Evolutionary conservation across 2,888 invertebrate genomes (phyloP).

Genomic region (Nomada goodeniana): DNA sequence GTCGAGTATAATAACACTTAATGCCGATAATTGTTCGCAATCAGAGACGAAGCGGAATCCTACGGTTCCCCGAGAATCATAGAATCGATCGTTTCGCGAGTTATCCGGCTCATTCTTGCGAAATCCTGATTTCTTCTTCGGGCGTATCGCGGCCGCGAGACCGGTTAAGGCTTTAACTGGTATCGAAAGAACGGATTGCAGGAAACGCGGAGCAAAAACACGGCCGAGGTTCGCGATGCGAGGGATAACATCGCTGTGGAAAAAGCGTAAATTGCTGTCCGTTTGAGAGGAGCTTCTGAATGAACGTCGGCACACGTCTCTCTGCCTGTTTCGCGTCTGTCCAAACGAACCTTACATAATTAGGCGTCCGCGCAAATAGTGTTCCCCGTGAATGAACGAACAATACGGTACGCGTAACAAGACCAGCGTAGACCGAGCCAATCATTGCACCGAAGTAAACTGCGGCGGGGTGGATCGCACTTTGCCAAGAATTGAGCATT

Average conservation of each 20-base stretch:
- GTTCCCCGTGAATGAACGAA: conserved; percentile 16
- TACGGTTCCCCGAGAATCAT: conserved; percentile 28
- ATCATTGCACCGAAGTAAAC: too few relatives aligned
- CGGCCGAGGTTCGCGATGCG: conserved; percentile 22
- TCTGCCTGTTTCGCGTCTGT: conserved; percentile 9
- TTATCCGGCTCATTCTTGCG: conserved; percentile 59
- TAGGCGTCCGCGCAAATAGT: conserved; percentile 2
- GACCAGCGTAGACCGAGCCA: not conserved
- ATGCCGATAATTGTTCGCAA: conserved; percentile 29
- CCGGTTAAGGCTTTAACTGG: conserved; percentile 46
- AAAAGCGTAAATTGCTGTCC: conserved; percentile 28
- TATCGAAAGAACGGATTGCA: conserved; percentile 51
- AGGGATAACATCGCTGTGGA: conserved; percentile 23
- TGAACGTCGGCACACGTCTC: conserved; percentile 35
- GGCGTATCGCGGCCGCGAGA: conserved; percentile 36
- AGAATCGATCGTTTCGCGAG: conserved; percentile 46
- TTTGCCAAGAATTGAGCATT: too few relatives aligned
- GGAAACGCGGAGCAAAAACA: conserved; percentile 20
- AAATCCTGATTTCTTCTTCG: conserved; percentile 46
- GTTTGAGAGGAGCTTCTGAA: conserved; percentile 19
- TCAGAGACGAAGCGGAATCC: conserved; percentile 26
- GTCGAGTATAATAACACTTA: conserved; percentile 34
- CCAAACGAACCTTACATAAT: conserved; percentile 10
- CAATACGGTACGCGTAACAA: not conserved
- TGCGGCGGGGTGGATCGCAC: too few relatives aligned